Percentiles rank a stretch among this genome's conserved stretches.
These are phyloP conservation scores for Oostethus manadensis DNA, from an alignment of 2,113 vertebrate species.

Conservation along the genomic window DNA sequence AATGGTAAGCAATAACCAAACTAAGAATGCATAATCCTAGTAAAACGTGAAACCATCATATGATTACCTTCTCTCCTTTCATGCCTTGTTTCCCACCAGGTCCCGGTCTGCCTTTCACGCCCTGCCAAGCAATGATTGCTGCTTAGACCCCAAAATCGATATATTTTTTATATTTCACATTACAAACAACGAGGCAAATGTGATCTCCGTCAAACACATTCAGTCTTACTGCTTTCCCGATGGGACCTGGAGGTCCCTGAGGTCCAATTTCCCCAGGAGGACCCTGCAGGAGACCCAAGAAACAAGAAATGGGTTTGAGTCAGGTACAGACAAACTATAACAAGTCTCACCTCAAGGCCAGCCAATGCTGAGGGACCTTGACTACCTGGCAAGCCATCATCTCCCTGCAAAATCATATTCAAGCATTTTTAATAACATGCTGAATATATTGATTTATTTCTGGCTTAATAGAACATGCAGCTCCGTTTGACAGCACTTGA, in stretches of 20 bases:
- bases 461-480: background rate
- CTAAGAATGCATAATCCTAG: too few relatives aligned
- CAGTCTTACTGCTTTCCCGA: slow-evolving; percentile 67
- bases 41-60: background rate
- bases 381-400: slow-evolving; percentile 67
- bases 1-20: too few relatives aligned
- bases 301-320: background rate
- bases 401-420: slow-evolving; percentile 62
- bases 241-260: slow-evolving; percentile 64
- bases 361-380: slow-evolving; percentile 66
- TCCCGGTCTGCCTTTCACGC: slow-evolving; percentile 67
- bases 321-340: background rate
- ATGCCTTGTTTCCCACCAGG: slow-evolving; percentile 69
- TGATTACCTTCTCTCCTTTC: slow-evolving; percentile 80
- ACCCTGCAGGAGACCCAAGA: slow-evolving; percentile 60
- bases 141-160: background rate
- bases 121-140: slow-evolving; percentile 59
- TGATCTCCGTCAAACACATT: slow-evolving; percentile 9
- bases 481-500: background rate
- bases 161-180: too few relatives aligned
- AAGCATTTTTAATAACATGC: background rate
- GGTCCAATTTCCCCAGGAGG: slow-evolving; percentile 68
- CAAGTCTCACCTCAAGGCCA: slow-evolving; percentile 67
- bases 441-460: background rate
- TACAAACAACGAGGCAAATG: background rate